These are phyloP conservation scores for Thymelicus sylvestris DNA, from an alignment of 2,888 invertebrate genomes.

Conservation along the genomic window DNA sequence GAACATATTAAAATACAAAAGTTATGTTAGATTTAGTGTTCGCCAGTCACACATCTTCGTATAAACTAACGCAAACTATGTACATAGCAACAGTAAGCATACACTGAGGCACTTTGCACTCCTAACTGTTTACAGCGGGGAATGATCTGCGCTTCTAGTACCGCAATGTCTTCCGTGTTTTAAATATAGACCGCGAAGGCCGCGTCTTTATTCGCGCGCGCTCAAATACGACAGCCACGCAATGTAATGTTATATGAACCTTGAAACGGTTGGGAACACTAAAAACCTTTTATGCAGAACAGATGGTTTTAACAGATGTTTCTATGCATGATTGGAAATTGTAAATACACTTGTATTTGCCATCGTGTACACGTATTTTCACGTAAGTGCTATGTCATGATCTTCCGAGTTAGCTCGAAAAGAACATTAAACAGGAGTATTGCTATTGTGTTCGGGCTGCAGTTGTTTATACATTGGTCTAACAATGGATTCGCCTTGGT, in stretches of 20 bases:
- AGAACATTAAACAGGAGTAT: conserved; percentile 24
- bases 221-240: conserved; percentile 49
- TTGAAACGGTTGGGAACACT: conserved; percentile 55
- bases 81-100: conserved; percentile 1
- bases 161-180: conserved; percentile 79
- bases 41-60: no score
- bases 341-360: not conserved
- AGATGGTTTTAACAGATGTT: conserved; percentile 42
- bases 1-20: no score
- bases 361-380: not conserved
- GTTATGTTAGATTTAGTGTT: no score
- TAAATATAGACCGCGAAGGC: conserved; percentile 81
- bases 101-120: conserved; percentile 53
- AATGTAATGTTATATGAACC: conserved; percentile 61
- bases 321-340: conserved; percentile 38
- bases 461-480: conserved; percentile 20
- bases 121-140: conserved; percentile 72
- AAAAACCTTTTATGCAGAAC: conserved; percentile 42
- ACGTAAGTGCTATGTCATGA: not conserved
- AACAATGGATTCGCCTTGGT: not conserved
- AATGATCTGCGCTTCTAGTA: conserved; percentile 68
- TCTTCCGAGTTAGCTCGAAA: conserved; percentile 19
- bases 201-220: conserved; percentile 67
- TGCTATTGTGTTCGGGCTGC: conserved; percentile 9
- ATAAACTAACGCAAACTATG: no score